Conservation (phyloP, 1,140 invertebrate species). For the Dendroctonus valens region DNA sequence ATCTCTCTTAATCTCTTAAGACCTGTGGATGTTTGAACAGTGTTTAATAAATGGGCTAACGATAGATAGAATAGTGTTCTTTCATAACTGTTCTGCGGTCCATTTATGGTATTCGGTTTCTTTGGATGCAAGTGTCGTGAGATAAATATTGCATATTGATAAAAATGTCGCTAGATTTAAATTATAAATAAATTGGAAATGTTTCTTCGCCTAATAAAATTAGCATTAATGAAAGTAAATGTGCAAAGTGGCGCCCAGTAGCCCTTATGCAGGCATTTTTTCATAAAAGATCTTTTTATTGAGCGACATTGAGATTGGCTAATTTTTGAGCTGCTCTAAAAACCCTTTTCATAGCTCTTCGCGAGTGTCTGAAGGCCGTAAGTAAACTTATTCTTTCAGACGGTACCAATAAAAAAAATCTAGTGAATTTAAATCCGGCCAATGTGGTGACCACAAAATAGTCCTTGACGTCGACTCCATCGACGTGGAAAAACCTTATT, state of each 20-base stretch:
- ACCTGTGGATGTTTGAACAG: too few relatives aligned
- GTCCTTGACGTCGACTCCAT: not conserved
- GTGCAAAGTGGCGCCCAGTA: not conserved
- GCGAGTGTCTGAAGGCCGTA: not conserved
- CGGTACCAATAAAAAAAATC: not conserved
- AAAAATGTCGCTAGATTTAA: too few relatives aligned
- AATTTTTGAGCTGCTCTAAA: not conserved
- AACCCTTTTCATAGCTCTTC: not conserved
- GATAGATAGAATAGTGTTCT: too few relatives aligned
- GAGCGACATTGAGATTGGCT: not conserved
- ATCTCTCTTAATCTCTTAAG: too few relatives aligned
- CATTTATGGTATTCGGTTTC: too few relatives aligned
- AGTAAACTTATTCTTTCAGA: not conserved
- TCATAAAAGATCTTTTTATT: not conserved
- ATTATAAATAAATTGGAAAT: too few relatives aligned
- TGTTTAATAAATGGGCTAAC: too few relatives aligned
- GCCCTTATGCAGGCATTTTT: not conserved
- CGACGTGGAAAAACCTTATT: not conserved
- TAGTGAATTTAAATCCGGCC: not conserved
- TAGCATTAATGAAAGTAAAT: constrained; percentile 1
- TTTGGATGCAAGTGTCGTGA: too few relatives aligned
- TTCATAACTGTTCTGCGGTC: too few relatives aligned
- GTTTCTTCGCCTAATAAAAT: too few relatives aligned
- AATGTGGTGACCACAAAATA: not conserved
- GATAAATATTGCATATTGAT: too few relatives aligned